These are phyloP conservation scores for Halcyon chelicuti DNA, from an alignment of 2,797 vertebrate genomes.

Conservation along the genomic window DNA sequence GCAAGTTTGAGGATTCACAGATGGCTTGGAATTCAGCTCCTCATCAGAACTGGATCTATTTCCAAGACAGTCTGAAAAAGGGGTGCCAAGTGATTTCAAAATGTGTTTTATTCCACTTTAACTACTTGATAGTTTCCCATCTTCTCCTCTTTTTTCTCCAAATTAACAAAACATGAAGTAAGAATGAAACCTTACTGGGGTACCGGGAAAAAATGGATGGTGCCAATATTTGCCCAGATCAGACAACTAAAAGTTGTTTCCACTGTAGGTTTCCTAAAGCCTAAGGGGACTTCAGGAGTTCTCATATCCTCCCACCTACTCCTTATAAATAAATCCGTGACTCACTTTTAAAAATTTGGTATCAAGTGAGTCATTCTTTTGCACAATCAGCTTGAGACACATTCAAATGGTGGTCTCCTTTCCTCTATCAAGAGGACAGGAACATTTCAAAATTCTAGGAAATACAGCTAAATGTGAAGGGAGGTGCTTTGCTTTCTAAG, in stretches of 20 bases:
- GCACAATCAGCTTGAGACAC: not conserved
- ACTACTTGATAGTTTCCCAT: not conserved
- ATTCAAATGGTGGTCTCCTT: conserved; percentile 5
- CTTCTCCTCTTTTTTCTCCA: not conserved
- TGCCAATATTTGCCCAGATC: not conserved
- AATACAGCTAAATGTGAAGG: not conserved
- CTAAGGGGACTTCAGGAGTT: conserved; percentile 41
- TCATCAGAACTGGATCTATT: conserved; percentile 19
- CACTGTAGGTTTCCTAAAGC: conserved; percentile 29
- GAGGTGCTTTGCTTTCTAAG: not conserved
- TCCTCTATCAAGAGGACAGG: not conserved
- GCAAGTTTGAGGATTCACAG: conserved; percentile 66
- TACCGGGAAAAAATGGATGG: not conserved
- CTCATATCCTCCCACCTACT: conserved; percentile 55
- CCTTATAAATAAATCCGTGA: conserved; percentile 65
- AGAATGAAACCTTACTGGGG: not conserved
- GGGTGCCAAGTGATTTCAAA: not conserved
- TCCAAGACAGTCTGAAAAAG: conserved; percentile 44
- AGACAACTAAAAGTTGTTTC: not conserved
- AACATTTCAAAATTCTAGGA: not conserved
- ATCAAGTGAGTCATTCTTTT: conserved; percentile 38
- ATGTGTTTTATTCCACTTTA: not conserved
- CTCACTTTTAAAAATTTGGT: conserved; percentile 61
- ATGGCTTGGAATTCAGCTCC: conserved; percentile 60
- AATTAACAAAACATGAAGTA: not conserved